Evolutionary conservation across 2,797 vertebrate species (phyloP), one percentile per base, ranked within the genome.

Genomic region (Periophthalmus magnuspinnatus): DNA sequence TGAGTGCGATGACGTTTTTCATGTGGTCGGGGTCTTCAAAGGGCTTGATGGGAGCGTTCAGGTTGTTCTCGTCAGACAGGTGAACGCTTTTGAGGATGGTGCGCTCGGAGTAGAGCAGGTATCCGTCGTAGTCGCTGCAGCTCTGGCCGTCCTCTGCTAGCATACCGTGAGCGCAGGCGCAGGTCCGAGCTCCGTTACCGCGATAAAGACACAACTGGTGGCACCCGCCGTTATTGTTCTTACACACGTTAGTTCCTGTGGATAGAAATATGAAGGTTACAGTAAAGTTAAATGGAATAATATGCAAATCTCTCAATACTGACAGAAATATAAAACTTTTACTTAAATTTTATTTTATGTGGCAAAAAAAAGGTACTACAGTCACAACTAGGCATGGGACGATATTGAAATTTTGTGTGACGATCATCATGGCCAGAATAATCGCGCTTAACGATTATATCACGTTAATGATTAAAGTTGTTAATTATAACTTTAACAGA

Each of bases 81-180:
- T 99, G 97, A 73, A 99, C 96, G 90, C 97, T 99, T 87, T 99
- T 99, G 57, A 99, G 93, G 67, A 99, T 99, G 66, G 97, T 98
- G 0, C 97, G 95, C 81, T 99, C 97, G 0, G 97, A 99, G 85
- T 99, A 99, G 4, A 99, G 94, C 82, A 99, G 92, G 92, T 98
- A 99, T 9, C 97, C 97, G 0, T 98, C 97, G 0, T 99, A 99
- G 91, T 98, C 97, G 0, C 95, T 95, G 88, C 97, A 99, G 1
- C 91, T 92, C 1, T 93, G 83, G 0, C 94, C 90, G 0, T 99
- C 95, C 50, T 97, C 96, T 0, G 96, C 94, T 67, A 99, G 92
- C 97, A 97, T 96, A 68, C 97, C 97, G 0, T 99, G 97, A 63
- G 97, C 97, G 0, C 97, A 99, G 70, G 97, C 97, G 0, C 97